Base-by-base conservation (phyloP, 2,888 invertebrate species). In the Ormyrus pomaceus region DNA sequence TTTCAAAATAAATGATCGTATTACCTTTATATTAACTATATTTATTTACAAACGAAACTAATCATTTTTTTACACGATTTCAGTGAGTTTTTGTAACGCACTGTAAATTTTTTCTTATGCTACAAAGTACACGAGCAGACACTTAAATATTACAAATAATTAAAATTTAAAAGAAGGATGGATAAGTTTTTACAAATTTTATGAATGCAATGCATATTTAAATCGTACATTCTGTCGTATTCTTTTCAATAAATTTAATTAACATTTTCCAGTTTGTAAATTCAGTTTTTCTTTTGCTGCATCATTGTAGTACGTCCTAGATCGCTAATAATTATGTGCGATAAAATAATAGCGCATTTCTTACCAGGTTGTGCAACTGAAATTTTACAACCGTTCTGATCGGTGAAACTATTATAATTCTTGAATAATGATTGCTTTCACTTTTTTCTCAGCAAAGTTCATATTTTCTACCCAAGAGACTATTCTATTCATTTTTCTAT, bases 351-450 rank as follows among this genome's bases (percentile, higher is more conserved):
- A 53, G 59, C 58, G 19, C 34, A 46, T 65, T 51, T 61, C 71
- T 71, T 71, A 66, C 19, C 51, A 19, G 65, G 55, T 79, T 66
- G 55, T 61, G 59, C 34, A 79, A 79, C 56, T 68, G 9, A 6
- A 58, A 34, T 64, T 70, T 75, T 65, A 48, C 48, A 70, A 59
- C n/a, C 58, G 7, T 64, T 70, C 69, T 50, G 58, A 74, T 69
- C 53, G 69, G 79, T 79, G 79, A 69, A 79, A 79, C 74, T 74
- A 62, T 68, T 62, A 74, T 56, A 50, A 11, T 50, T 69, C 55
- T 55, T 73, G 51, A 50, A 64, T 69, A 79, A 79, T 69, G 55
- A 74, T 79, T 64, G 61, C 74, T 79, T 79, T 79, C 79, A 79
- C 79, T 79, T 74, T 58, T 55, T 56, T 11, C 68, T 50, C 56